Evolutionary conservation across 2,797 vertebrate species (phyloP), one percentile per base, ranked within the genome.

Genomic region (Avahi laniger): DNA sequence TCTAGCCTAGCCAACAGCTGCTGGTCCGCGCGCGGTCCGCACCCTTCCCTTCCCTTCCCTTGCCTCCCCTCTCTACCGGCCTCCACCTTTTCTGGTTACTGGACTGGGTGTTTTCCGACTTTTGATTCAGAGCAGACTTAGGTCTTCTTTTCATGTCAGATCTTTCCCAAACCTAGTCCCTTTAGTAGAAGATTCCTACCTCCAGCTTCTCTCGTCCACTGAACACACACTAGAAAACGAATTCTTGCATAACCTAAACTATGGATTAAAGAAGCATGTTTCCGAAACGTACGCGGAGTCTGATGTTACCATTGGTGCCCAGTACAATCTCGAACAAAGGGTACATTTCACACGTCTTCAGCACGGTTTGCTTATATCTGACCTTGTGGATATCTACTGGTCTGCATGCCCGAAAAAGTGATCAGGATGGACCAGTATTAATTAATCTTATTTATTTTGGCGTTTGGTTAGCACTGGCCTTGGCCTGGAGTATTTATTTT

Each of bases 11-110:
- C 3, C 35, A 0, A 1, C 57, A 0, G 72, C 78, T 18, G 76
- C 52, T 1, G 35, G 41, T 18, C 67, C 2, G 28, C 13, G 48
- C 70, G 69, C 67, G 13, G 57, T 38, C 86, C 22, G 46, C 65
- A 2, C 84, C 33, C 57, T 79, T 50, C 59, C 10, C 7, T 8
- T 3, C 4, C 22, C 76, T 35, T 41, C 84, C 22, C 76, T 35
- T 41, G 81, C 10, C 7, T 8, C 3, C 5, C 22, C 76, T 38
- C 41, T 52, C 22, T 0, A 0, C 4, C 24, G 33, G 91, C 2
- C 52, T 1, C 5, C 4, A 4, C 24, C 26, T 28, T 14, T 43
- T 3, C 8, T 70, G 0, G 1, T 5, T 54, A 0, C 1, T 0
- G 30, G 52, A 5, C 54, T 14, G 7, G 5, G 4, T 30, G 35